Conservation (phyloP, 2,113 vertebrate species). For the Erythrocebus patas region DNA sequence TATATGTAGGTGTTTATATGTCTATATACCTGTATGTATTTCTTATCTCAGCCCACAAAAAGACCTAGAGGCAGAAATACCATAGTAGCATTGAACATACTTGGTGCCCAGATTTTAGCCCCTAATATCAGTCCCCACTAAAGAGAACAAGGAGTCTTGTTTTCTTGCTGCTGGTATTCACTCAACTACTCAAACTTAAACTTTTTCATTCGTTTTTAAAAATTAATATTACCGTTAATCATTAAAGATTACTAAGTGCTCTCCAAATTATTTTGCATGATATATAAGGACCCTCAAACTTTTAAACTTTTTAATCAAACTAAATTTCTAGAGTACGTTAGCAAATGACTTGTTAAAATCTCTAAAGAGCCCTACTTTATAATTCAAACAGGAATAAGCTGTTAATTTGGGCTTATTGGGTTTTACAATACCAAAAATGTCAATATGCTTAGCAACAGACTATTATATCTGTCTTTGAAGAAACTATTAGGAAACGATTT, state of each 20-base stretch:
- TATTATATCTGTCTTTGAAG: not conserved
- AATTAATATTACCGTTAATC: not conserved
- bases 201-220: not conserved
- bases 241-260: not conserved
- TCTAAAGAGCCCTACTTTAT: not conserved
- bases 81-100: not conserved
- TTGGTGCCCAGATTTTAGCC: not conserved
- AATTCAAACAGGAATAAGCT: not conserved
- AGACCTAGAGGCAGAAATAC: not conserved
- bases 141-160: not conserved
- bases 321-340: not conserved
- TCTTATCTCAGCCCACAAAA: not conserved
- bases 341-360: not conserved
- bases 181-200: not conserved
- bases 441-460: not conserved
- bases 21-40: not conserved
- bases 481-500: not conserved
- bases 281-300: not conserved
- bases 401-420: not conserved
- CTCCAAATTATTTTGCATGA: not conserved
- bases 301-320: conserved; percentile 21
- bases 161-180: not conserved
- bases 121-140: not conserved
- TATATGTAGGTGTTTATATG: not conserved
- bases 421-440: not conserved